phyloP scores from a whole-genome alignment of 1,140 invertebrate species.

The Diorhabda sublineata region DNA sequence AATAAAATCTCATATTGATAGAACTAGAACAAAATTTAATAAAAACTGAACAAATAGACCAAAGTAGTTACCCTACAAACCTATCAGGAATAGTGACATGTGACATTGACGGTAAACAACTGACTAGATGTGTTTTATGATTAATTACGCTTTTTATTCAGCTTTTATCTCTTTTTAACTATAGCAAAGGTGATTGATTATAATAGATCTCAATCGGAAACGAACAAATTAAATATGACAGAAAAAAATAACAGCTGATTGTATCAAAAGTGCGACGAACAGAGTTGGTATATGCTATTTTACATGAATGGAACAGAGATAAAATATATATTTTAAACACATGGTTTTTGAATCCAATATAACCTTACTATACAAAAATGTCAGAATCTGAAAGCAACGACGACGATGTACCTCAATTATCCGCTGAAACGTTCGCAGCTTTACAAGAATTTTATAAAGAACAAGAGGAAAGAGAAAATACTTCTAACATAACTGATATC shows the following conservation, averaged over 20 bases:
- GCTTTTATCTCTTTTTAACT: too few species aligned
- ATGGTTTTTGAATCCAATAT: neutral
- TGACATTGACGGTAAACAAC: constrained; percentile 2
- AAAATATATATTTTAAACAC: too few species aligned
- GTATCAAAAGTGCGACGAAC: too few species aligned
- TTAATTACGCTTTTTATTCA: too few species aligned
- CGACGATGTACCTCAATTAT: constrained; percentile 65
- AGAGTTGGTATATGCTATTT: too few species aligned
- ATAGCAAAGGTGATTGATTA: too few species aligned
- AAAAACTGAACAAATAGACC: neutral
- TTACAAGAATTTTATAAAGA: constrained; percentile 80
- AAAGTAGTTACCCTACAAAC: neutral
- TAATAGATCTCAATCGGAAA: too few species aligned
- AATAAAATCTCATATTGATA: too few species aligned
- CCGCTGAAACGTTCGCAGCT: constrained; percentile 68
- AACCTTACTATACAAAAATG: neutral
- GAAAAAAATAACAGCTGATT: too few species aligned
- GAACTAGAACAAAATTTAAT: too few species aligned
- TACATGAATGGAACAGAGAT: too few species aligned
- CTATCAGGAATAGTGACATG: neutral
- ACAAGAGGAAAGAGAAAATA: constrained; percentile 56
- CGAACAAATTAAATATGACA: too few species aligned
- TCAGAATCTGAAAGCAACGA: constrained; percentile 16
- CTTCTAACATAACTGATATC: constrained; percentile 33
- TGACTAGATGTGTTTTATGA: neutral